Base-by-base conservation (phyloP, 1,140 invertebrate genomes). In the Mylabris phalerata region DNA sequence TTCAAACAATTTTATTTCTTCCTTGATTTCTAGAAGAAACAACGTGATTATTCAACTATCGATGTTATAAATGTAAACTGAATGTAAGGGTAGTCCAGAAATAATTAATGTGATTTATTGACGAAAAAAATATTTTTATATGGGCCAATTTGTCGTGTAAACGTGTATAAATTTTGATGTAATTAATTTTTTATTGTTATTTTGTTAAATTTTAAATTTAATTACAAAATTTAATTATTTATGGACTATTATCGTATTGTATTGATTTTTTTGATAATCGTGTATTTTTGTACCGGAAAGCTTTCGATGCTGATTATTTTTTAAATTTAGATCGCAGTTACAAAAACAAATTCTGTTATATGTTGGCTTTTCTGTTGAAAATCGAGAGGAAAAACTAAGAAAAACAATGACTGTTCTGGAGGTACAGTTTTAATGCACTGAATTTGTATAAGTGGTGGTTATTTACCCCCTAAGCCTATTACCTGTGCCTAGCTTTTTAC, bases 401-500 rank as follows among this genome's bases (percentile, higher is more conserved):
- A 32, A 5, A 32, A 32, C 4, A 7, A 1, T 5, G 7, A 32
- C 32, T 32, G 32, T 54, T 52, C 45, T 54, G 25, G 50, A 54
- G 51, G 51, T 54, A 54, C 51, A 54, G 50, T 52, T 52, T 32
- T 43, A 43, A 52, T 52, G 50, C 50, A 52, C 50, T 52, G 50
- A 52, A 32, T 32, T 41, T 44, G 50, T 45, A 32, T 32, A 54
- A 42, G 51, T 46, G 51, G 51, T 27, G 51, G 51, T 54, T 54
- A 44, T 52, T 61, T 57, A 60, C 43, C 59, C 60, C 52, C 52
- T 51, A 32, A 52, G 62, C 62, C 62, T 64, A 60, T 61, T 64
- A 61, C 62, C 62, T 64, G 62, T 64, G 62, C 62, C 62, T 64
- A 64, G 62, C 60, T 64, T 64, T 60, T 64, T 64, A 59, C 50